Evolutionary conservation across 35 echinoderm and acorn worm genomes (phyloP).

Genomic region (Anneissia japonica): DNA sequence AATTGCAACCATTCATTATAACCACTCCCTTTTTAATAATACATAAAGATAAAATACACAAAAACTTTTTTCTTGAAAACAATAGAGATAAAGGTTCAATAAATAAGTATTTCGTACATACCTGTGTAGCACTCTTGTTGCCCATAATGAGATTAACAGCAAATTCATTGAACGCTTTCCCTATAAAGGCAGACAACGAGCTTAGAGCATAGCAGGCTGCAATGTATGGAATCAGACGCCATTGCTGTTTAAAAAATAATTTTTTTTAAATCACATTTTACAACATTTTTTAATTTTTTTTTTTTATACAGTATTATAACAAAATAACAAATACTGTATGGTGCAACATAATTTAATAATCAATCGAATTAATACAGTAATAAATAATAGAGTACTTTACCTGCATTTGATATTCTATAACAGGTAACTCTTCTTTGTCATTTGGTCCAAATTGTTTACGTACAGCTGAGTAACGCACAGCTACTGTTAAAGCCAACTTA

Average conservation of each 20-base stretch:
- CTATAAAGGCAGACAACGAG: slow-evolving; percentile 19
- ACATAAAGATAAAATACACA: no score
- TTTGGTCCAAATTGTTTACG: slow-evolving; percentile 92
- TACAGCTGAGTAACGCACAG: slow-evolving; percentile 70
- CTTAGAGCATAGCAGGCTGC: slow-evolving; percentile 65
- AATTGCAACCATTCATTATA: no score
- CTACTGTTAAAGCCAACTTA: slow-evolving; percentile 59
- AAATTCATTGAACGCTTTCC: slow-evolving; percentile 17
- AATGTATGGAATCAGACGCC: slow-evolving; percentile 87
- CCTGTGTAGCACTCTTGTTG: slow-evolving; percentile 43
- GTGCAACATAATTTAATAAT: background rate
- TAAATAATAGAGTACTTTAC: slow-evolving; percentile 9
- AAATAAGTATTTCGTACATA: slow-evolving; percentile 31
- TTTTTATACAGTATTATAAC: background rate
- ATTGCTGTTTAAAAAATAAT: slow-evolving; percentile 69
- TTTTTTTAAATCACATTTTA: no score
- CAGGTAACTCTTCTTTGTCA: slow-evolving; percentile 56
- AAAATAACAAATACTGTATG: background rate
- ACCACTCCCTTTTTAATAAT: no score
- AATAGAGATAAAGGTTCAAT: background rate
- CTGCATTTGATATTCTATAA: slow-evolving; percentile 94
- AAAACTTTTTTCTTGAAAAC: background rate
- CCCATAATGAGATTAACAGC: slow-evolving; percentile 17
- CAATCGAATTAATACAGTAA: background rate
- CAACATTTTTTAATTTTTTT: no score